Evolutionary conservation across 2,888 invertebrate species (phyloP).

Genomic region (Drosophila robusta): DNA sequence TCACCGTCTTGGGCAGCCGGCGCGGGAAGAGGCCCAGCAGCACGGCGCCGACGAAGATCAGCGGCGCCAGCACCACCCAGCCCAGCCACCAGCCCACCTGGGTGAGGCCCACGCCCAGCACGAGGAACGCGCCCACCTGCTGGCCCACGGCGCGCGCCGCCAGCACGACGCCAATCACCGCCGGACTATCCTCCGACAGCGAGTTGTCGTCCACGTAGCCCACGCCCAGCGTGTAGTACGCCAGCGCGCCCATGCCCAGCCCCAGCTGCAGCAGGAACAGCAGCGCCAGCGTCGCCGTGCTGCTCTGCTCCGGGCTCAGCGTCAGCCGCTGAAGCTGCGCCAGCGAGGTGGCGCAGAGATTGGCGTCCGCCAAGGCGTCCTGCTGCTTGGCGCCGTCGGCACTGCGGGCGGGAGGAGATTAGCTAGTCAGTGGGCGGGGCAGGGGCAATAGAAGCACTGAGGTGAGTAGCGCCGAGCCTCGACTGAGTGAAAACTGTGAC

Average conservation of each 20-base stretch:
- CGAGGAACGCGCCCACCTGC: slow-evolving; percentile 84
- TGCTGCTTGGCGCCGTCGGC: slow-evolving; percentile 54
- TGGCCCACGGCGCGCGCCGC: slow-evolving; percentile 83
- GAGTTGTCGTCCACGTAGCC: slow-evolving; percentile 88
- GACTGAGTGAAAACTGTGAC: too few relatives aligned
- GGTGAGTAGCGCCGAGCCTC: too few relatives aligned
- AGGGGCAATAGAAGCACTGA: too few relatives aligned
- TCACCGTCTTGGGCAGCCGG: slow-evolving; percentile 86
- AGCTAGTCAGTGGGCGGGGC: not conserved
- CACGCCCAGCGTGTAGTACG: slow-evolving; percentile 87
- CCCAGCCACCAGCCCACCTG: slow-evolving; percentile 85
- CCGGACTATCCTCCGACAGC: slow-evolving; percentile 85
- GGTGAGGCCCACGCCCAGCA: slow-evolving; percentile 76
- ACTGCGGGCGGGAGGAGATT: slow-evolving; percentile 33
- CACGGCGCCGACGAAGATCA: slow-evolving; percentile 85
- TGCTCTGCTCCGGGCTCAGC: slow-evolving; percentile 71
- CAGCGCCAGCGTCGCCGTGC: slow-evolving; percentile 84
- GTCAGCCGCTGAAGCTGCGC: slow-evolving; percentile 51
- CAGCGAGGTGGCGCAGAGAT: slow-evolving; percentile 69
- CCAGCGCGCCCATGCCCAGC: slow-evolving; percentile 85
- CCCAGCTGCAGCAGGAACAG: slow-evolving; percentile 86
- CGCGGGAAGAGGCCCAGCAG: slow-evolving; percentile 87
- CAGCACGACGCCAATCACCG: slow-evolving; percentile 84
- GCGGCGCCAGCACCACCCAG: slow-evolving; percentile 86
- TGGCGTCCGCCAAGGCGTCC: slow-evolving; percentile 55